phyloP scores from a whole-genome alignment of 2,113 vertebrate species.

The Diadophis punctatus region DNA sequence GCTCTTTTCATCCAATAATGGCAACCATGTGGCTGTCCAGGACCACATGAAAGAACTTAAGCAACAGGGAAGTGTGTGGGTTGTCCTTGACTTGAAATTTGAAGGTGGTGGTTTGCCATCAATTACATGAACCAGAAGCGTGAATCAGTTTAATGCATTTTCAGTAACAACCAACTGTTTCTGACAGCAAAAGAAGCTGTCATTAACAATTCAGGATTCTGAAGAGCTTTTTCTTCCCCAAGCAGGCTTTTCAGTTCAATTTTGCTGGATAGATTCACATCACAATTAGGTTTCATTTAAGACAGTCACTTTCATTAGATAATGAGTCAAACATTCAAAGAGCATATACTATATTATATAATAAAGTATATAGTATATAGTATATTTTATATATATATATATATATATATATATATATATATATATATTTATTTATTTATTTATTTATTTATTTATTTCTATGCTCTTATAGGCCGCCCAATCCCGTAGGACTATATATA shows the following conservation, averaged over 20 bases:
- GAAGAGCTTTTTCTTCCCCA: slow-evolving; percentile 21
- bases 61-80: slow-evolving; percentile 38
- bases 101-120: slow-evolving; percentile 41
- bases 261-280: not conserved
- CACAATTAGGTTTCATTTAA: slow-evolving; percentile 9
- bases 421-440: no score
- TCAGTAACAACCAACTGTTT: slow-evolving; percentile 32
- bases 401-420: no score
- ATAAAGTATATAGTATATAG: no score
- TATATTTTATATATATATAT: no score
- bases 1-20: slow-evolving; percentile 40
- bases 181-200: slow-evolving; percentile 37
- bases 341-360: not conserved
- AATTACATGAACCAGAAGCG: slow-evolving; percentile 27
- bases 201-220: slow-evolving; percentile 37
- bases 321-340: not conserved
- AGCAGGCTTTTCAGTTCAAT: slow-evolving; percentile 31
- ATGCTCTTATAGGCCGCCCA: no score
- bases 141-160: slow-evolving; percentile 49
- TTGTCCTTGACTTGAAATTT: slow-evolving; percentile 31
- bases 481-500: no score
- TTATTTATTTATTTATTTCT: no score
- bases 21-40: slow-evolving; percentile 41
- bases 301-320: not conserved
- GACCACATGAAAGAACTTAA: slow-evolving; percentile 32